A percentile compares a stretch with the other conserved stretches of the same genome.
Evolutionary conservation across 1,140 invertebrate species (phyloP).

Genomic region (Drosophila sucinea): DNA sequence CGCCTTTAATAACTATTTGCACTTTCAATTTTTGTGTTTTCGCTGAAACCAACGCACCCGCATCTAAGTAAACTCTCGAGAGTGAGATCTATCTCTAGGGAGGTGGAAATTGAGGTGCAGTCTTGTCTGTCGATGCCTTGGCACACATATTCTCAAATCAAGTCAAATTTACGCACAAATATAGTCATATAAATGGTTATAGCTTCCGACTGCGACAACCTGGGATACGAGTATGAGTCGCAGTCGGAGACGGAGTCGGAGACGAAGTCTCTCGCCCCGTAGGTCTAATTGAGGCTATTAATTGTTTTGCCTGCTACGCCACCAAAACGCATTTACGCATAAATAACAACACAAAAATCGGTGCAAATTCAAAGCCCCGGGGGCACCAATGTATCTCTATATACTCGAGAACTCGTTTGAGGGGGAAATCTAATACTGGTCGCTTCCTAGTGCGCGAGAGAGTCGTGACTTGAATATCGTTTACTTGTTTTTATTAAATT

Average conservation of each 20-base stretch:
- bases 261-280: slow-evolving; percentile 43
- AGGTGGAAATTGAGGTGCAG: slow-evolving; percentile 30
- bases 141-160: slow-evolving; percentile 53
- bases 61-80: slow-evolving; percentile 25
- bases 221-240: slow-evolving; percentile 18
- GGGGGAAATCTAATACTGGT: slow-evolving; percentile 72
- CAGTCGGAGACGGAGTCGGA: background rate
- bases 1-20: slow-evolving; percentile 41
- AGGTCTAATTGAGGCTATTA: slow-evolving; percentile 81
- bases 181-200: slow-evolving; percentile 79
- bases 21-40: slow-evolving; percentile 46
- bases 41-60: slow-evolving; percentile 44
- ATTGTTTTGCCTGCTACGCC: slow-evolving; percentile 58
- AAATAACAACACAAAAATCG: slow-evolving; percentile 44
- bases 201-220: slow-evolving; percentile 70
- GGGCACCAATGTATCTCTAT: background rate
- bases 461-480: slow-evolving; percentile 50
- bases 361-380: slow-evolving; percentile 8
- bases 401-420: slow-evolving; percentile 55
- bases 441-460: slow-evolving; percentile 52
- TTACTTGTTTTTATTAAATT: slow-evolving; percentile 62
- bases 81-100: slow-evolving; percentile 39
- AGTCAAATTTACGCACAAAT: slow-evolving; percentile 76
- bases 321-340: slow-evolving; percentile 50
- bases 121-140: slow-evolving; percentile 49